Base-by-base conservation (phyloP, 37 sponge, comb jelly and placozoan species). In the Chondrilla cf. caribensis region DNA sequence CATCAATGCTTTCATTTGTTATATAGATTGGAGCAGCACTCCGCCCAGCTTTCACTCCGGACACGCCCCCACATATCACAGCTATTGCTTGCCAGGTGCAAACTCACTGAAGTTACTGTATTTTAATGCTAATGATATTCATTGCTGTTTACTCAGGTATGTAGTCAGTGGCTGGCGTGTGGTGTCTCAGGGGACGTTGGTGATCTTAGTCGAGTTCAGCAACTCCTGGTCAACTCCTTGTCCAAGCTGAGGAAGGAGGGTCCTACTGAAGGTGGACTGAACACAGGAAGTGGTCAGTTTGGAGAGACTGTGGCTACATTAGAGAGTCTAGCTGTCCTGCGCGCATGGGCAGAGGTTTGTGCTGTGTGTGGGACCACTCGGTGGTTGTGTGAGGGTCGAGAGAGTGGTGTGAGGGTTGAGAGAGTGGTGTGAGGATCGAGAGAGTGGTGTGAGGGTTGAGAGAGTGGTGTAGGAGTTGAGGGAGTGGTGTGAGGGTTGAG, bases 271-370 rank as follows among this genome's bases (percentile, higher is more conserved):
- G 66, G 26, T 14, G 37, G 19, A 31, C 3, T 31, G 32, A 38
- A 1, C 39, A 33, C 68, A 67, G 78, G 80, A 44, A 22, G 14
- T 17, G 19, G 25, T 18, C 79, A 78, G 58, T 93, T 87, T 42
- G 94, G 94, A 70, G 98, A 97, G 81, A 85, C 94, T 33, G 94
- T 95, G 55, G 83, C 89, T 22, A 95, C 95, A 22, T 83, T 97
- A 86, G 93, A 93, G 82, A 86, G 87, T 0, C 93, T 97, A 36
- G 94, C 98, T 58, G 98, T 97, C 15, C 85, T 97, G 36, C 80
- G 83, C 38, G 98, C 98, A 18, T 97, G 98, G 98, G 95, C 95
- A 19, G 95, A 97, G 87, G 97, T 97, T 58, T 80, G 85, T 58
- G 24, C 21, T 40, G 22, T 38, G 38, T 29, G 65, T 67, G 14